Evolutionary conservation across 1,140 invertebrate species (phyloP).

Genomic region (Platorchestia sp.): DNA sequence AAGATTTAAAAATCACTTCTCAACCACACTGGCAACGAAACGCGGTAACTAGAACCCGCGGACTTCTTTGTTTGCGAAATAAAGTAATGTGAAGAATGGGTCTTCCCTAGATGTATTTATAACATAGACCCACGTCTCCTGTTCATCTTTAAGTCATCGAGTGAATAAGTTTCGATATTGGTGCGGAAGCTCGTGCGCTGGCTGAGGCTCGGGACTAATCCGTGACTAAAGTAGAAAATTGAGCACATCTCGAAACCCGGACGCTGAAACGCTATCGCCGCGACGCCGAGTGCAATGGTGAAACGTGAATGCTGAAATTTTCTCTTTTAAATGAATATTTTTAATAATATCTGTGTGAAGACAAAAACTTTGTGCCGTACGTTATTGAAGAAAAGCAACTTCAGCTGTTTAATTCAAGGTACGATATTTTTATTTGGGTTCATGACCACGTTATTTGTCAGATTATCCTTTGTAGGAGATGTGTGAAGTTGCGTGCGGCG

Average conservation of each 20-base stretch:
- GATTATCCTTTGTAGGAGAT: too few relatives aligned
- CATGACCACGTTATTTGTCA: neutral
- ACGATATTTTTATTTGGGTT: neutral
- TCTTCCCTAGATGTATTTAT: neutral
- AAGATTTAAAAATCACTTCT: neutral
- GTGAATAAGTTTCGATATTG: neutral
- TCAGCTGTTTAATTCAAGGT: neutral
- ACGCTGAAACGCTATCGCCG: neutral
- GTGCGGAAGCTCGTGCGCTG: neutral
- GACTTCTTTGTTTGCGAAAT: neutral
- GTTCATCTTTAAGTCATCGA: neutral
- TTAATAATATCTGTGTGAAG: neutral
- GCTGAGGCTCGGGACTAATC: neutral
- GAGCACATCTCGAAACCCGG: neutral
- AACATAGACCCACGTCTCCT: neutral
- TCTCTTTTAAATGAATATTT: neutral
- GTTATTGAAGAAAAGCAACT: neutral
- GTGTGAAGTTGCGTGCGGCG: too few relatives aligned
- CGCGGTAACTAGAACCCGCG: neutral
- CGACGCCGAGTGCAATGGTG: neutral
- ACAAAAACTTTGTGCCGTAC: neutral
- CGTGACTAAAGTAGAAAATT: neutral
- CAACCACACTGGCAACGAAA: neutral
- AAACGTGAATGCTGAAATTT: neutral
- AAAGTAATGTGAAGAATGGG: neutral